Conservation (phyloP, 2,888 invertebrate genomes). For the Leptopilina myrica region DNA sequence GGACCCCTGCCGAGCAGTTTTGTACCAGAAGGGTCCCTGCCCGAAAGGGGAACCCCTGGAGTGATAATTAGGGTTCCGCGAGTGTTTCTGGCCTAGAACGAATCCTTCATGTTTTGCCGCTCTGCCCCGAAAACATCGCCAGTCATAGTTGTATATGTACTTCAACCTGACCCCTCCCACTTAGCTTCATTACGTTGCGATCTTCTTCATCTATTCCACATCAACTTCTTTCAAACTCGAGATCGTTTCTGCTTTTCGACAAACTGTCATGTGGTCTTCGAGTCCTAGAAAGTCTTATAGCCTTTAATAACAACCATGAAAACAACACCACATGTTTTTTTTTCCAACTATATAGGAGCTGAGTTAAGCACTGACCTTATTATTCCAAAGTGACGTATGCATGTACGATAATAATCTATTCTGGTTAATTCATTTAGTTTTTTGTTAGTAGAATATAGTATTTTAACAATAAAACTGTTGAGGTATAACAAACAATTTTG, state of each 20-base stretch:
- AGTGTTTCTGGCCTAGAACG: slow-evolving; percentile 74
- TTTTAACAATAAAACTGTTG: no score
- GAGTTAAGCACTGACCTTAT: no score
- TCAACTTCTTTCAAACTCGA: slow-evolving; percentile 41
- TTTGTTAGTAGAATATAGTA: no score
- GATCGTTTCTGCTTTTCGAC: slow-evolving; percentile 44
- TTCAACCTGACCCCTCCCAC: slow-evolving; percentile 39
- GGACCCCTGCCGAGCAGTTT: slow-evolving; percentile 74
- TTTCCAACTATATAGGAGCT: no score
- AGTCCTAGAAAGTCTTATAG: no score
- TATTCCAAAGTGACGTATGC: no score
- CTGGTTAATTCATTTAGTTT: no score
- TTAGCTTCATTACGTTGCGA: slow-evolving; percentile 36
- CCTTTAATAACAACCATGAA: no score
- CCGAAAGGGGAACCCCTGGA: slow-evolving; percentile 75
- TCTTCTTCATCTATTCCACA: slow-evolving; percentile 37
- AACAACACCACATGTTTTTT: no score
- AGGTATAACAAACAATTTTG: no score
- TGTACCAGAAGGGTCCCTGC: slow-evolving; percentile 72
- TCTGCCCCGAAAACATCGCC: slow-evolving; percentile 61
- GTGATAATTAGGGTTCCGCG: slow-evolving; percentile 76
- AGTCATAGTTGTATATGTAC: slow-evolving; percentile 54
- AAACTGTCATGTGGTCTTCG: slow-evolving; percentile 57
- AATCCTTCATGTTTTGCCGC: slow-evolving; percentile 75
- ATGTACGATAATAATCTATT: no score